phyloP scores from a whole-genome alignment of 2,888 invertebrate genomes.

The Adelphocoris suturalis region DNA sequence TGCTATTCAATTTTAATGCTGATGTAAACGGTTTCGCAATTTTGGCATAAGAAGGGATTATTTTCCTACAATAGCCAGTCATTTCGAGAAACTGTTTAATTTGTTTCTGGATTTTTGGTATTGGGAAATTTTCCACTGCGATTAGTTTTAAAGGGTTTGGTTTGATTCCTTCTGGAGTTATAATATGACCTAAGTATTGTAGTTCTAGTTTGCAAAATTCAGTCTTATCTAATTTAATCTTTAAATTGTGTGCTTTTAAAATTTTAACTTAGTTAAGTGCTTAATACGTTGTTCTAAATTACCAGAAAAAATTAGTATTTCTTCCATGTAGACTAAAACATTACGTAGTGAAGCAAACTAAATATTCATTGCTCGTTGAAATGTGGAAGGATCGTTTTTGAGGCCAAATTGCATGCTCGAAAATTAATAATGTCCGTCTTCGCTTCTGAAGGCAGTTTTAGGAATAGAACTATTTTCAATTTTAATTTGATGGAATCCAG shows the following conservation, averaged over 20 bases:
- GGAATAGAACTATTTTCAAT: not conserved
- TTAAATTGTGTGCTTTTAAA: slow-evolving; percentile 46
- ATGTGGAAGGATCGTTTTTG: slow-evolving; percentile 67
- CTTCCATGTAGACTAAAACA: slow-evolving; percentile 71
- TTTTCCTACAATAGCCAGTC: slow-evolving; percentile 76
- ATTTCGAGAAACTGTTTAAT: slow-evolving; percentile 77
- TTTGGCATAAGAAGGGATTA: slow-evolving; percentile 75
- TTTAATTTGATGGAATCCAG: not conserved
- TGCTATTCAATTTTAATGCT: slow-evolving; percentile 75
- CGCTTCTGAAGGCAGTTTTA: slow-evolving; percentile 68
- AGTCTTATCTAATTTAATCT: slow-evolving; percentile 71
- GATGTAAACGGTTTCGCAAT: slow-evolving; percentile 76
- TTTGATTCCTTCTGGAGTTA: slow-evolving; percentile 64
- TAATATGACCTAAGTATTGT: not conserved
- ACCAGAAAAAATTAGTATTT: slow-evolving; percentile 69
- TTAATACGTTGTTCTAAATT: slow-evolving; percentile 54
- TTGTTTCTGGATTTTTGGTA: slow-evolving; percentile 62
- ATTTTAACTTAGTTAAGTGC: slow-evolving; percentile 52
- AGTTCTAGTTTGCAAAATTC: slow-evolving; percentile 71
- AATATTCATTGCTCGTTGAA: slow-evolving; percentile 64
- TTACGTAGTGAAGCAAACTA: slow-evolving; percentile 55
- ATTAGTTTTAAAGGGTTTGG: slow-evolving; percentile 60
- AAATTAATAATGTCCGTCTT: slow-evolving; percentile 69
- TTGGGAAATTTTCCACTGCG: slow-evolving; percentile 56
- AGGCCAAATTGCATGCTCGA: slow-evolving; percentile 66